phyloP scores from a whole-genome alignment of 2,797 vertebrate species.

The Sarcoramphus papa region DNA sequence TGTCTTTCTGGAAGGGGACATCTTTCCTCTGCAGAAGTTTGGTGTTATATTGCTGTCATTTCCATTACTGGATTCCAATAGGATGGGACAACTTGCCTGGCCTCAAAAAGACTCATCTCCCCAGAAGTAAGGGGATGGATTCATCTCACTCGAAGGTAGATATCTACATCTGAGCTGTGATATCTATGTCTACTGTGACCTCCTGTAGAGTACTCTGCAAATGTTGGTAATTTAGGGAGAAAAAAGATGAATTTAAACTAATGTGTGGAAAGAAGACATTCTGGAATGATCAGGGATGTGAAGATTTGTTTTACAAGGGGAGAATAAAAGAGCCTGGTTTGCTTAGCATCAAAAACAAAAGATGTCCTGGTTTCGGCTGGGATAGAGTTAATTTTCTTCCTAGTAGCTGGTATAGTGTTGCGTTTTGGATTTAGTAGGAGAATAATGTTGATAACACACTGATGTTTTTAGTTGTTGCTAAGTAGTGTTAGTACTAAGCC shows the following conservation, averaged over 20 bases:
- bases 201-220: not conserved
- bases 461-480: too few species aligned
- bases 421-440: too few species aligned
- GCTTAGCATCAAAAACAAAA: not conserved
- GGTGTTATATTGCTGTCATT: not conserved
- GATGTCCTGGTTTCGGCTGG: too few species aligned
- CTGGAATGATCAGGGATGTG: not conserved
- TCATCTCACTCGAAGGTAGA: not conserved
- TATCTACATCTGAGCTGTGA: not conserved
- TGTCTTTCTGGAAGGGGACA: not conserved
- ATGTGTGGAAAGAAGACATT: not conserved
- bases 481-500: too few species aligned
- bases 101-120: not conserved
- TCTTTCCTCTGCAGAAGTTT: not conserved
- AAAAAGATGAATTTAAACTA: not conserved
- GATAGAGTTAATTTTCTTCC: too few species aligned
- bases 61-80: not conserved
- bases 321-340: not conserved
- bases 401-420: too few species aligned
- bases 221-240: not conserved
- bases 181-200: not conserved
- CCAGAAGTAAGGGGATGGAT: not conserved
- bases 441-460: too few species aligned
- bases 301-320: not conserved
- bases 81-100: not conserved